Base-by-base conservation (phyloP, 2,797 vertebrate genomes). In the Lycodopsis pacificus region DNA sequence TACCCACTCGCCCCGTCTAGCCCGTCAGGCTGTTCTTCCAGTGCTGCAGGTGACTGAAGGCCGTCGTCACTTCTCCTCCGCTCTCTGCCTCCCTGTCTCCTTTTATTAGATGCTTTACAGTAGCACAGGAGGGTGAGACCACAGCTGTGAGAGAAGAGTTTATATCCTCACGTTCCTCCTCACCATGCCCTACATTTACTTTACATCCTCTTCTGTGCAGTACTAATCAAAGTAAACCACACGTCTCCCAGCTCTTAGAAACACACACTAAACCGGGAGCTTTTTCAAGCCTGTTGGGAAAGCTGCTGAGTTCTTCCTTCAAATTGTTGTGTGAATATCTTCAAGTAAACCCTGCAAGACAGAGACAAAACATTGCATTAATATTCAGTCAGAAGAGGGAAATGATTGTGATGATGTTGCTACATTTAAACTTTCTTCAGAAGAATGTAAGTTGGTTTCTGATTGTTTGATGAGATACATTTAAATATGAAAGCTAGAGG, bases 291-390 rank as follows among this genome's bases (percentile, higher is more conserved):
- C 67, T 81, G 62, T 36, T 42, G 36, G 62, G 61, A 78, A 58
- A 65, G 73, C 65, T 77, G 76, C 70, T 48, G 72, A 77, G 65
- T 48, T 84, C 65, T 72, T 73, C 76, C 78, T 82, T 86, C 79
- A 81, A 75, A 81, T 53, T 67, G 64, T 32, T 76, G 58, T 42
- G 62, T 74, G 68, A 85, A 77, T 76, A 73, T 92, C 91, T 91
- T 94, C 93, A 95, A 83, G 86, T 88, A 75, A 93, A 94, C 71
- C 90, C 95, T 95, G 92, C 73, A 92, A 94, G 72, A 89, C 76
- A 92, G 83, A 86, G 80, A 88, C 48, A 87, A 86, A 77, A 89
- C 53, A 87, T 11, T 14, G 22, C 53, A 81, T 91, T 77, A 88
- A 70, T 80, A 79, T 84, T 92, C 32, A 59, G 48, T 54, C 42